Conservation (phyloP, 1,140 invertebrate species). For the Drosophila murphyi region DNA sequence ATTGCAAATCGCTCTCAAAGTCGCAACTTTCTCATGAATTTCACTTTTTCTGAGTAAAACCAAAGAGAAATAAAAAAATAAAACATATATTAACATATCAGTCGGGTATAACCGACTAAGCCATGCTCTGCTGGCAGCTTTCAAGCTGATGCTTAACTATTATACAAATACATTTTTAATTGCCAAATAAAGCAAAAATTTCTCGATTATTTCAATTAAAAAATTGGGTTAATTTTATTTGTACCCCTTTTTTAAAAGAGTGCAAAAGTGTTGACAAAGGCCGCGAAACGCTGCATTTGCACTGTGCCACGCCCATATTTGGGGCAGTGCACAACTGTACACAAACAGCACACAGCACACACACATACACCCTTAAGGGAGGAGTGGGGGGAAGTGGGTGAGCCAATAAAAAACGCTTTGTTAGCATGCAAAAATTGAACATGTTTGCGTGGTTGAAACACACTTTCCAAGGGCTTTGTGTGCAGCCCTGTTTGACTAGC, state of each 20-base stretch:
- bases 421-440: constrained; percentile 74
- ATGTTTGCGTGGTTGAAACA: constrained; percentile 39
- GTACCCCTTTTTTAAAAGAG: not conserved
- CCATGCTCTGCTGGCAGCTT: too few species aligned
- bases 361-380: not conserved
- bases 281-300: constrained; percentile 64
- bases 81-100: not conserved
- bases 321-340: too few species aligned
- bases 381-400: not conserved
- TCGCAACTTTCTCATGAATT: constrained; percentile 62
- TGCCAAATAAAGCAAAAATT: too few species aligned
- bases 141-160: too few species aligned
- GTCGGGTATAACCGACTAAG: too few species aligned
- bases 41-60: constrained; percentile 56
- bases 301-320: constrained; percentile 23
- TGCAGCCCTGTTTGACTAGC: constrained; percentile 49
- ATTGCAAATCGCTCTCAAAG: constrained; percentile 40
- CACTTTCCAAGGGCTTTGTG: constrained; percentile 31
- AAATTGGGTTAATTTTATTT: not conserved
- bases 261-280: constrained; percentile 62
- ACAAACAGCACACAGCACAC: not conserved
- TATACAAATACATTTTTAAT: too few species aligned
- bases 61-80: constrained; percentile 1
- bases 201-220: too few species aligned
- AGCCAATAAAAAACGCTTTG: constrained; percentile 68